phyloP scores from a whole-genome alignment of 2,797 vertebrate genomes.

The Argyrosomus regius region DNA sequence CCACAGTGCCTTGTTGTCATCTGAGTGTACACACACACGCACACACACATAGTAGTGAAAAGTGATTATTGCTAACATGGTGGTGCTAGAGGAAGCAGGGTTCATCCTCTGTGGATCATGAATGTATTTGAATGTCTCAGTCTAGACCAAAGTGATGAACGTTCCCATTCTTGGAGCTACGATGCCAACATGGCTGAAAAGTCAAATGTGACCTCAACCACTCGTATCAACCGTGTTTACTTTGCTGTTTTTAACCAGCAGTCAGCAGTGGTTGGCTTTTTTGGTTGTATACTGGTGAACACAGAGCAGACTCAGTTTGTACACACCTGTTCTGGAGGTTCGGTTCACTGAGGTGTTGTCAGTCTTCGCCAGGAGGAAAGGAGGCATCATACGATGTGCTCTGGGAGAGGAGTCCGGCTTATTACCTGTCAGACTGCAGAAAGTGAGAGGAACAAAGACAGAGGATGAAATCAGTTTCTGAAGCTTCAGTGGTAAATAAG shows the following conservation, averaged over 20 bases:
- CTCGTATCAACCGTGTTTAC: background rate
- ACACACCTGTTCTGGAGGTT: slow-evolving; percentile 84
- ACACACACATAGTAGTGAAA: no score
- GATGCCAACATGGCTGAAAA: background rate
- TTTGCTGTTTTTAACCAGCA: background rate
- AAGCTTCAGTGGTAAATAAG: background rate
- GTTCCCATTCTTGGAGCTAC: background rate
- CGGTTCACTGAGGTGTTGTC: slow-evolving; percentile 81
- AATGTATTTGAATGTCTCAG: background rate
- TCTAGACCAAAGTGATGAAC: background rate
- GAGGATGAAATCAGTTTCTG: background rate
- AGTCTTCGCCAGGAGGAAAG: slow-evolving; percentile 89
- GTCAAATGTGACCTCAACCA: background rate
- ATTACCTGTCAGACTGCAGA: slow-evolving; percentile 87
- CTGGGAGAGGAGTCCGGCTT: slow-evolving; percentile 93
- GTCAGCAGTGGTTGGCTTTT: no score
- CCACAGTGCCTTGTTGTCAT: slow-evolving; percentile 91
- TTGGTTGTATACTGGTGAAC: background rate
- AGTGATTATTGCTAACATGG: background rate
- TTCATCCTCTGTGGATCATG: background rate
- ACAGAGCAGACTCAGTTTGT: background rate
- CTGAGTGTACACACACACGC: slow-evolving; percentile 63
- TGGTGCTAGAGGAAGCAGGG: no score
- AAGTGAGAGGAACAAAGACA: slow-evolving; percentile 1
- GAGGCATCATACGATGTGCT: slow-evolving; percentile 89